These are phyloP conservation scores for Terrapene triunguis DNA, from an alignment of 2,113 vertebrate species.

Conservation along the genomic window DNA sequence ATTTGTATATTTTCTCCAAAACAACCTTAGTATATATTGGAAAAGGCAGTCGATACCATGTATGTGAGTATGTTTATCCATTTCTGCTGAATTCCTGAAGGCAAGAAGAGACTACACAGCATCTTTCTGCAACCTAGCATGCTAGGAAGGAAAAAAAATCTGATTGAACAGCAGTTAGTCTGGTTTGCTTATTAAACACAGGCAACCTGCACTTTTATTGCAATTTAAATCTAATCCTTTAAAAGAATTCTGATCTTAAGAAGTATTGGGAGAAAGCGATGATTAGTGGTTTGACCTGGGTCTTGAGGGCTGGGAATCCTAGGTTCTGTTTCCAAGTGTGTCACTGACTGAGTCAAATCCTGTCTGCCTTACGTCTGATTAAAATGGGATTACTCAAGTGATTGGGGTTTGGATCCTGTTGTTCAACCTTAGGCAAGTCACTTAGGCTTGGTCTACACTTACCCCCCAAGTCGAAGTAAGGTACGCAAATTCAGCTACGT, in stretches of 20 bases:
- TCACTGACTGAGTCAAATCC: background rate
- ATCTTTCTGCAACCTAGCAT: background rate
- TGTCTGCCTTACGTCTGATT: background rate
- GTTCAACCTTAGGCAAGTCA: background rate
- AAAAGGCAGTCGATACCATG: background rate
- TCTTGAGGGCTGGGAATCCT: background rate
- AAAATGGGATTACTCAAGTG: background rate
- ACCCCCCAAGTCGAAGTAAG: too few species aligned
- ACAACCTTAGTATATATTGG: conserved; percentile 37
- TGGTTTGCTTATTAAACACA: background rate
- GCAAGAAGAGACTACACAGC: conserved; percentile 34
- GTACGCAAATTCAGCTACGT: too few species aligned
- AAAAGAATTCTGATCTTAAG: background rate
- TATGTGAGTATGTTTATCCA: background rate
- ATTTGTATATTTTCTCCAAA: conserved; percentile 34
- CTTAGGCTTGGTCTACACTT: too few species aligned
- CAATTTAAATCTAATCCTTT: background rate
- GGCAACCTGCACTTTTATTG: background rate
- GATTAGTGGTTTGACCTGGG: background rate
- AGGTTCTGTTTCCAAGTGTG: background rate
- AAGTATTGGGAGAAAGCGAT: background rate
- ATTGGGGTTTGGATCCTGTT: background rate
- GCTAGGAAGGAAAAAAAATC: conserved; percentile 24
- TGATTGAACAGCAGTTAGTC: conserved; percentile 12
- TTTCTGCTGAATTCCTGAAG: conserved; percentile 47